Percentiles rank a stretch among this genome's conserved stretches.
These are phyloP conservation scores for Psilanteris sp. DNA, from an alignment of 1,140 invertebrate genomes.

Conservation along the genomic window DNA sequence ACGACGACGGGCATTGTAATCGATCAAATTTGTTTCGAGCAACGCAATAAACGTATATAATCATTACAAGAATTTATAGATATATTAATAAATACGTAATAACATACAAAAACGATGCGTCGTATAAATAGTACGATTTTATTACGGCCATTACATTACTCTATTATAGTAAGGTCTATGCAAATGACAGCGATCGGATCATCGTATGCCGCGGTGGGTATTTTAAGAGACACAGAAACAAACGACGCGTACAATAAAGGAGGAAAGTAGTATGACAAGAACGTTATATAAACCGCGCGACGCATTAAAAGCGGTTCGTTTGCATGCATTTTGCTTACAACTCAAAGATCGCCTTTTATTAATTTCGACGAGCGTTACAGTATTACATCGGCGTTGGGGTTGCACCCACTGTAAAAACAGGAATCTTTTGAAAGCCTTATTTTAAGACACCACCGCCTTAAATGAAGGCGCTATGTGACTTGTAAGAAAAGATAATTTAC, in stretches of 20 bases:
- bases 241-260: conserved; percentile 42
- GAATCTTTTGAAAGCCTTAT: no score
- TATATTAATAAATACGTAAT: conserved; percentile 32
- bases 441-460: no score
- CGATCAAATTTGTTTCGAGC: neutral
- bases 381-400: no score
- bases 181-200: conserved; percentile 53
- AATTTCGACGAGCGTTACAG: no score
- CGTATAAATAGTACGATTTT: conserved; percentile 57
- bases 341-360: conserved; percentile 37
- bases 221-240: conserved; percentile 33
- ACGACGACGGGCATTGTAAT: no score
- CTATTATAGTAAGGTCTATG: conserved; percentile 56
- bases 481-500: no score
- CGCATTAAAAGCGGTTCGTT: conserved; percentile 25
- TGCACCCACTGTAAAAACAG: no score
- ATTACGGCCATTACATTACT: conserved; percentile 46
- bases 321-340: conserved; percentile 46
- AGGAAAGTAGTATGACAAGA: conserved; percentile 45
- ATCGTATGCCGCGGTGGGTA: conserved; percentile 21
- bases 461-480: no score
- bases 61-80: conserved; percentile 8
- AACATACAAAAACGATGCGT: conserved; percentile 13
- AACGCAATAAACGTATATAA: conserved; percentile 10
- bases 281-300: conserved; percentile 39